These are phyloP conservation scores for Nephrotoma flavescens DNA, from an alignment of 2,888 invertebrate genomes.

Conservation along the genomic window DNA sequence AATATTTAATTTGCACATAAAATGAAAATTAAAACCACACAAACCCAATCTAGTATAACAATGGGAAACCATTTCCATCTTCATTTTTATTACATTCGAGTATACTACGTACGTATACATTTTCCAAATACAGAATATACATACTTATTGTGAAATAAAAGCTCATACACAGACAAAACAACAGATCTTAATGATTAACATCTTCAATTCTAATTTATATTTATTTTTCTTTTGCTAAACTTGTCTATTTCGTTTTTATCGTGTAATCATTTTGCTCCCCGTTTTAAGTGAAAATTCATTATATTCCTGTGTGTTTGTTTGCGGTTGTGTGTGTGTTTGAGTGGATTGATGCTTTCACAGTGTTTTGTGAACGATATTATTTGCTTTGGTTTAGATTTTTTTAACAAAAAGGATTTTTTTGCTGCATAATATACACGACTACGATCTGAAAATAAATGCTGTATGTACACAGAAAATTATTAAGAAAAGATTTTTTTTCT, in stretches of 20 bases:
- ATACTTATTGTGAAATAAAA: not conserved
- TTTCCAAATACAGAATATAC: not conserved
- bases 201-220: not conserved
- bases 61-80: not conserved
- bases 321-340: not conserved
- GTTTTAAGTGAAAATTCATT: not conserved
- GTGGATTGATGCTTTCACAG: not conserved
- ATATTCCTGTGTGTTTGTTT: not conserved
- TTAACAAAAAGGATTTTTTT: not conserved
- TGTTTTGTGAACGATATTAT: not conserved
- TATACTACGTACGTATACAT: not conserved
- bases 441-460: not conserved
- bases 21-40: not conserved
- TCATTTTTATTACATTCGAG: not conserved
- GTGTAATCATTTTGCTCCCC: not conserved
- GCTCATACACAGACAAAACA: not conserved
- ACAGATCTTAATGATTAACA: not conserved
- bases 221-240: not conserved
- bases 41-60: not conserved
- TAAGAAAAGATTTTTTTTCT: not conserved
- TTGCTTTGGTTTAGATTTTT: not conserved
- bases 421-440: not conserved
- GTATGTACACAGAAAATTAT: not conserved
- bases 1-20: not conserved
- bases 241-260: not conserved